phyloP scores from a whole-genome alignment of 1,140 invertebrate genomes.

The Papilio xuthus region DNA sequence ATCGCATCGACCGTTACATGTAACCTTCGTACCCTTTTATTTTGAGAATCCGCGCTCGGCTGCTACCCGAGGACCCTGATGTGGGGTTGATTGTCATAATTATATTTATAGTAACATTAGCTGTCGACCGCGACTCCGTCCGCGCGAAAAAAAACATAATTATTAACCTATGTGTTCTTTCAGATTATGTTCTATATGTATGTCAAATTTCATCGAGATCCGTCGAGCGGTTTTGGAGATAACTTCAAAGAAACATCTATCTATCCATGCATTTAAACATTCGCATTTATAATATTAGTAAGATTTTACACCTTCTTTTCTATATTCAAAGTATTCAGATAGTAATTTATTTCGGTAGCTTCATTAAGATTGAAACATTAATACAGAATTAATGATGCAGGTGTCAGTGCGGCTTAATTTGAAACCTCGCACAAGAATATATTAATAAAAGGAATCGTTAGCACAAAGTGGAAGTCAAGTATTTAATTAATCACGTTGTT shows the following conservation, averaged over 20 bases:
- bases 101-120: conserved; percentile 23
- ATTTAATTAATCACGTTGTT: not conserved
- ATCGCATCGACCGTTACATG: conserved; percentile 25
- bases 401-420: not conserved
- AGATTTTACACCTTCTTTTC: no score
- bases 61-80: conserved; percentile 30
- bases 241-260: no score
- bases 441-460: not conserved
- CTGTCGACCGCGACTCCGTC: no score
- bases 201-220: no score
- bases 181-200: no score
- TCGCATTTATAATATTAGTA: no score
- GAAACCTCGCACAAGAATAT: not conserved
- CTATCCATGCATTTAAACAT: no score
- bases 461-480: not conserved
- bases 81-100: conserved; percentile 27
- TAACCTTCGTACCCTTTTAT: conserved; percentile 43
- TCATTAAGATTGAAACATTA: not conserved
- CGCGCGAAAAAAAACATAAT: no score
- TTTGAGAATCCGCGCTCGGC: conserved; percentile 38
- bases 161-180: no score
- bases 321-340: no score
- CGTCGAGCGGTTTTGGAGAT: no score
- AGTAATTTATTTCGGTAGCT: not conserved
- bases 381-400: not conserved